Evolutionary conservation across 2,113 vertebrate species (phyloP), one percentile per base, ranked within the genome.

Genomic region (Calidris pygmaea): DNA sequence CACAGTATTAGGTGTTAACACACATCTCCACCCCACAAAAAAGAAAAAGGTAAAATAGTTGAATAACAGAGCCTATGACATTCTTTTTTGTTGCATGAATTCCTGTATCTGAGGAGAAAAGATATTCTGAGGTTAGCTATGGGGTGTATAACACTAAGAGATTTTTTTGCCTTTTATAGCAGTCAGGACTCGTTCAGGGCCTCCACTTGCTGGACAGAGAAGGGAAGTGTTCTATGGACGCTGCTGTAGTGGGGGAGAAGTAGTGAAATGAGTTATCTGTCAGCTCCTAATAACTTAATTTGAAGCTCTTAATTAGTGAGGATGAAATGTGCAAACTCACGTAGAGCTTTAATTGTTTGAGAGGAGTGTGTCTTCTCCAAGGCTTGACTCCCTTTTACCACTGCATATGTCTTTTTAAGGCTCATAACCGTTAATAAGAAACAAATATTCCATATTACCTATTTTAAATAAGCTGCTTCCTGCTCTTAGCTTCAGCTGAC

Each of bases 111-210:
- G 84, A 79, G n/a, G 48, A 89, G 48, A 76, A 81, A 65, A 73
- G 79, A 89, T 89, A 86, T 9, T 89, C n/a, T 20, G 53, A 93
- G 92, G 70, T 82, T 93, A 92, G 95, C 80, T 81, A 32, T 85
- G 81, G 91, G 73, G 66, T 95, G 58, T 53, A n/a, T 70, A 93
- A 87, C 77, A 78, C 76, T 84, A 84, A 81, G 87, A 95, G 93
- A 95, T 92, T 94, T 96, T 96, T 95, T 95, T 96, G 82, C 96
- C 96, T 97, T 97, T 96, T 97, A 96, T 95, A 97, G 96, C 81
- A 76, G 93, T 97, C 94, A 23, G 85, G 83, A 52, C 70, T 94
- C 12, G 55, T 92, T 94, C 83, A 67, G 92, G 85, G 91, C 92
- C 52, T 96, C 74, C 41, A 43, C 90, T 95, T 95, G 89, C 89